Conservation (phyloP, 2,797 vertebrate genomes). For the Girardinus metallicus region DNA sequence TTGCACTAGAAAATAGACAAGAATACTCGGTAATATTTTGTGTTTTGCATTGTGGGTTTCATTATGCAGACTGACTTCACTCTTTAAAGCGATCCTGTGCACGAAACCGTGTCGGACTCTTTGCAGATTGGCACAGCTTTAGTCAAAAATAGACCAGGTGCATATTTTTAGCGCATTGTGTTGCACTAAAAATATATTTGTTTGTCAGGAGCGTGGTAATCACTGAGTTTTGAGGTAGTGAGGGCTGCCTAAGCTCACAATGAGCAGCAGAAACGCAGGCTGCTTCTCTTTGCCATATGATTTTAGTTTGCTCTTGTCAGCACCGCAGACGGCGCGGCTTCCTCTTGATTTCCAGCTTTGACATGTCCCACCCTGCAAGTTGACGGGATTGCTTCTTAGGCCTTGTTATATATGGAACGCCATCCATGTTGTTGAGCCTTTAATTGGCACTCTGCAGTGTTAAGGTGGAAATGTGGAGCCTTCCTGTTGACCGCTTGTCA, state of each 20-base stretch:
- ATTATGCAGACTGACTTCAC: background rate
- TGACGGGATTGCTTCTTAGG: constrained; percentile 4
- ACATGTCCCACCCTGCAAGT: constrained; percentile 2
- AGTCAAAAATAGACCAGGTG: constrained; percentile 19
- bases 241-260: background rate
- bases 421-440: constrained; percentile 1
- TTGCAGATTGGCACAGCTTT: constrained; percentile 6
- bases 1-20: too few relatives aligned
- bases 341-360: constrained; percentile 1
- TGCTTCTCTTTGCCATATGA: background rate
- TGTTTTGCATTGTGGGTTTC: background rate
- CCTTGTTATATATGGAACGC: constrained; percentile 6
- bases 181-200: constrained; percentile 17
- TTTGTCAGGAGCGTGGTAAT: constrained; percentile 1
- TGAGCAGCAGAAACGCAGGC: background rate
- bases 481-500: constrained; percentile 9
- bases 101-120: constrained; percentile 4
- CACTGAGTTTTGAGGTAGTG: background rate
- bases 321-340: background rate
- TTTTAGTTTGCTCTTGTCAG: background rate
- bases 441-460: constrained; percentile 11
- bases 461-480: constrained; percentile 2
- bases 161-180: constrained; percentile 15
- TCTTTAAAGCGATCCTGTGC: background rate
- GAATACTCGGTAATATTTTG: too few relatives aligned